phyloP scores from a whole-genome alignment of 2,797 vertebrate genomes.

The Enteromius argenteus region DNA sequence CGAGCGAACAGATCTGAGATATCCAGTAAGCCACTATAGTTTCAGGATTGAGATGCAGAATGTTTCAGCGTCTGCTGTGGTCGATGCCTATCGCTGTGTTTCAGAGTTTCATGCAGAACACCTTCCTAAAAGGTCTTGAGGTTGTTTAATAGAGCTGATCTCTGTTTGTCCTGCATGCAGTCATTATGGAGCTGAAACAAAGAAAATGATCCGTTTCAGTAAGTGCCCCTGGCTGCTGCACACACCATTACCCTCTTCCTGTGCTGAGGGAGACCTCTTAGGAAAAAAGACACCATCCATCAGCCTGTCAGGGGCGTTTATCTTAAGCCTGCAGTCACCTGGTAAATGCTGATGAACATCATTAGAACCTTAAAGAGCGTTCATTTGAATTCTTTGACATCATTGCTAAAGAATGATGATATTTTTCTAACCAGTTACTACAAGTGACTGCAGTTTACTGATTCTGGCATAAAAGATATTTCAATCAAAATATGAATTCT shows the following conservation, averaged over 20 bases:
- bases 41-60: slow-evolving; percentile 47
- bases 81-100: slow-evolving; percentile 53
- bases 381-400: not conserved
- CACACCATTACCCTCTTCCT: slow-evolving; percentile 55
- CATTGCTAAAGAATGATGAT: not conserved
- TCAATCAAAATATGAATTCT: no score
- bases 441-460: not conserved
- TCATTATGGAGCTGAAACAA: slow-evolving; percentile 73
- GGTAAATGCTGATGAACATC: not conserved
- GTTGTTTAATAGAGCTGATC: slow-evolving; percentile 60
- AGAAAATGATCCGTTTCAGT: slow-evolving; percentile 74
- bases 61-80: slow-evolving; percentile 9
- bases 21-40: slow-evolving; percentile 42
- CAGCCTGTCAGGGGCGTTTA: slow-evolving; percentile 48
- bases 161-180: slow-evolving; percentile 74
- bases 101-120: slow-evolving; percentile 58
- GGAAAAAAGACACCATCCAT: slow-evolving; percentile 55
- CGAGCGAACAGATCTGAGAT: slow-evolving; percentile 49
- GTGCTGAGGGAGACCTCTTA: slow-evolving; percentile 41
- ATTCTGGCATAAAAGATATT: not conserved
- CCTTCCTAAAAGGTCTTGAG: slow-evolving; percentile 63
- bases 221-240: slow-evolving; percentile 73
- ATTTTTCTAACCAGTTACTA: not conserved
- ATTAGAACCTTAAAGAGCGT: not conserved
- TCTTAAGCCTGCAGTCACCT: slow-evolving; percentile 14